phyloP scores from a whole-genome alignment of 92 coral and sea anemone genomes.

The Palythoa grandis region DNA sequence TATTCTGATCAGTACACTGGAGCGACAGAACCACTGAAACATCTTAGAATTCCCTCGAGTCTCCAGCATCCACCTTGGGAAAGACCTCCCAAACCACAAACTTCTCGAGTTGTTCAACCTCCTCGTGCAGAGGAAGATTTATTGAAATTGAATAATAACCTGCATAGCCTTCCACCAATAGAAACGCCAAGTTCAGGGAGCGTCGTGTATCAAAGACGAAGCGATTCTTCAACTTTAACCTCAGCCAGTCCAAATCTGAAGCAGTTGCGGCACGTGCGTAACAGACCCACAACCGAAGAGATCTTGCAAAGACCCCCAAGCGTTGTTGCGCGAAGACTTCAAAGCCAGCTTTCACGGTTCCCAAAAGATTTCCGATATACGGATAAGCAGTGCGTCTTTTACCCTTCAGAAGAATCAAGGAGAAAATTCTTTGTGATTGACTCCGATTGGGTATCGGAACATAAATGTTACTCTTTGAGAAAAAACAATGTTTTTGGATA shows the following conservation, averaged over 20 bases:
- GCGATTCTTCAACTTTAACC: conserved; percentile 33
- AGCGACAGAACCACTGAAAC: conserved; percentile 58
- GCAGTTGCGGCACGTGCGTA: conserved; percentile 43
- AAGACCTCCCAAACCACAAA: conserved; percentile 54
- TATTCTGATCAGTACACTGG: conserved; percentile 73
- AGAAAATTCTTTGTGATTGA: conserved; percentile 78
- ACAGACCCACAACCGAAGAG: conserved; percentile 69
- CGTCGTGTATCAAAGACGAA: conserved; percentile 23
- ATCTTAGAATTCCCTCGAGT: conserved; percentile 62
- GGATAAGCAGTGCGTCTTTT: conserved; percentile 87
- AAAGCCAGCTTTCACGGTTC: conserved; percentile 76
- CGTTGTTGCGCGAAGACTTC: conserved; percentile 78
- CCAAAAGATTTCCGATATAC: conserved; percentile 80
- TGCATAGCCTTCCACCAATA: conserved; percentile 71
- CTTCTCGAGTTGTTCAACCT: conserved; percentile 66
- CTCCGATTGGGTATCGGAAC: conserved; percentile 89
- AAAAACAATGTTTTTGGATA: conserved; percentile 84
- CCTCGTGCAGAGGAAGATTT: conserved; percentile 42
- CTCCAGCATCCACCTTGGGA: conserved; percentile 73
- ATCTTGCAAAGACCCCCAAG: conserved; percentile 69
- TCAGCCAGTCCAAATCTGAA: conserved; percentile 47
- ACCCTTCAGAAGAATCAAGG: conserved; percentile 69
- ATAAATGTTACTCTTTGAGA: conserved; percentile 55
- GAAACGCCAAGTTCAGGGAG: conserved; percentile 16
- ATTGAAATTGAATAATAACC: conserved; percentile 48